Conservation (phyloP, 2,113 vertebrate species). For the Vulpes lagopus region DNA sequence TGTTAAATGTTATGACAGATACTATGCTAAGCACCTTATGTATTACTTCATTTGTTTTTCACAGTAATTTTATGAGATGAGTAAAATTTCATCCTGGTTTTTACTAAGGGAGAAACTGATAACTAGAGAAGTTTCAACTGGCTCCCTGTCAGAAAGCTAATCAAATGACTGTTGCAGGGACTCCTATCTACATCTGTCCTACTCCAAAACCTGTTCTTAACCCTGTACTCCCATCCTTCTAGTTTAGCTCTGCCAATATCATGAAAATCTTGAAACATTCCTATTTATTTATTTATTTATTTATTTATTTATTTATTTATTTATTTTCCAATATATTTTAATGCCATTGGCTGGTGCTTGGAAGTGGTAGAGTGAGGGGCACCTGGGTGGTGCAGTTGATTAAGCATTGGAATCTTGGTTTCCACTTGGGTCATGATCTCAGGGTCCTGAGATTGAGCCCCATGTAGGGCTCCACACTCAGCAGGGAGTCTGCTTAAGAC, state of each 20-base stretch:
- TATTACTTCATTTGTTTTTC: conserved; percentile 8
- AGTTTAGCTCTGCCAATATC: not conserved
- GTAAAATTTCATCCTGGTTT: not conserved
- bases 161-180: not conserved
- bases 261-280: conserved; percentile 46
- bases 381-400: not conserved
- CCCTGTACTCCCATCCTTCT: not conserved
- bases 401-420: not conserved
- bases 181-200: not conserved
- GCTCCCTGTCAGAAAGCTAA: not conserved
- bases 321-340: not conserved
- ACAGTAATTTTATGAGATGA: not conserved
- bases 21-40: not conserved
- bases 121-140: not conserved
- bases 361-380: not conserved
- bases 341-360: not conserved
- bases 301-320: no score
- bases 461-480: not conserved
- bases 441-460: not conserved
- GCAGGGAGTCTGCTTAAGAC: not conserved
- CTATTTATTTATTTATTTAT: not conserved
- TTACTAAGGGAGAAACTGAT: conserved; percentile 7
- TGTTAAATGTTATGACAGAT: not conserved
- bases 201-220: not conserved
- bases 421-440: not conserved